phyloP scores from a whole-genome alignment of 2,888 invertebrate species.

The Spicauda simplicius region DNA sequence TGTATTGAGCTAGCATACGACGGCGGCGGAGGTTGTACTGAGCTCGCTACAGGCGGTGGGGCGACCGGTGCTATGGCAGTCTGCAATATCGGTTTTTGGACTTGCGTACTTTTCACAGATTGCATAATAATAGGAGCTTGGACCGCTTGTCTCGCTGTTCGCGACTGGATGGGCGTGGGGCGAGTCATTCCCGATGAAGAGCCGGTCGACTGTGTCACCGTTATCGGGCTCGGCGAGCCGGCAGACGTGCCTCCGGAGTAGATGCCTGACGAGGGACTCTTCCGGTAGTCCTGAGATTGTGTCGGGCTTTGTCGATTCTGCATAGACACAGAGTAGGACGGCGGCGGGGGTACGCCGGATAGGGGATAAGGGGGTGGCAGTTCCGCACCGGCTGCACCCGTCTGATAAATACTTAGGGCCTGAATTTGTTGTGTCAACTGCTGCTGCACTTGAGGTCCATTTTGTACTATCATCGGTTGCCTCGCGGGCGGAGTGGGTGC shows the following conservation, averaged over 20 bases:
- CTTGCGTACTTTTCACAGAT: conserved; percentile 97
- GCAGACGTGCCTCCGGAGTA: conserved; percentile 93
- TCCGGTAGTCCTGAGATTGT: conserved; percentile 91
- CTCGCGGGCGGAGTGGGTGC: conserved; percentile 82
- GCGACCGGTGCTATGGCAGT: conserved; percentile 97
- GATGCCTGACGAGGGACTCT: conserved; percentile 94
- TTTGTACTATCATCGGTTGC: conserved; percentile 93
- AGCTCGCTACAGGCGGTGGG: conserved; percentile 84
- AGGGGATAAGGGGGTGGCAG: conserved; percentile 89
- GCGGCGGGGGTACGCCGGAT: conserved; percentile 89
- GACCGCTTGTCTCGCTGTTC: conserved; percentile 94
- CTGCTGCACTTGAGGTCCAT: conserved; percentile 92
- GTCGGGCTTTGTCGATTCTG: conserved; percentile 95
- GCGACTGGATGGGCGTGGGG: conserved; percentile 92
- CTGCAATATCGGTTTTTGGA: conserved; percentile 97
- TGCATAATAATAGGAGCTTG: conserved; percentile 98
- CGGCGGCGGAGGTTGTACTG: conserved; percentile 89
- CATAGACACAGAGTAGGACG: conserved; percentile 93
- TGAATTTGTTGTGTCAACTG: conserved; percentile 95
- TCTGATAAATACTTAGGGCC: conserved; percentile 91
- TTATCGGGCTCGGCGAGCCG: conserved; percentile 93
- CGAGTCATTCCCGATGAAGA: conserved; percentile 88
- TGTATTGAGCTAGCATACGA: conserved; percentile 93
- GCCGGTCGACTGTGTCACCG: conserved; percentile 87
- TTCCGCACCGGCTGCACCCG: conserved; percentile 84